Evolutionary conservation across 2,888 invertebrate species (phyloP).

Genomic region (Agrochola circellaris): DNA sequence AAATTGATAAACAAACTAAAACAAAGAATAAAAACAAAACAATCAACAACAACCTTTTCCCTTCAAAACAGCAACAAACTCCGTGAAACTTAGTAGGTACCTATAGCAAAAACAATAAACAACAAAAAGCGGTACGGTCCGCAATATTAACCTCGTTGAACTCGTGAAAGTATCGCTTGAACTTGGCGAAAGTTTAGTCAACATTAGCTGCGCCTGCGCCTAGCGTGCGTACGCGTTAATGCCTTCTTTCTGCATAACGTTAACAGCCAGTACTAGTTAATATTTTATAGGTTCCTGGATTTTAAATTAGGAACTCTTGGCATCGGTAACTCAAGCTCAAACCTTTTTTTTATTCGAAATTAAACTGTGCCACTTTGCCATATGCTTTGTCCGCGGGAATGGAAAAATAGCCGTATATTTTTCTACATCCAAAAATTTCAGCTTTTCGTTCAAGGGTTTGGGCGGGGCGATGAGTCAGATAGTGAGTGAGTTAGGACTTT

Average conservation of each 20-base stretch:
- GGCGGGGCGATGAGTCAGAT: background rate
- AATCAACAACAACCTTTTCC: background rate
- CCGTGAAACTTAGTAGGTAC: background rate
- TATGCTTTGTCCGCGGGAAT: too few relatives aligned
- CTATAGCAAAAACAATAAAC: constrained; percentile 37
- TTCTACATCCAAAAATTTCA: too few relatives aligned
- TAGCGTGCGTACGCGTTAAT: constrained; percentile 50
- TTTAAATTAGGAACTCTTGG: constrained; percentile 1
- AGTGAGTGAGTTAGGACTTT: background rate
- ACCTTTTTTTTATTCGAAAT: background rate
- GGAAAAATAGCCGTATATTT: too few relatives aligned
- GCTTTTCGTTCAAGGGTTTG: background rate
- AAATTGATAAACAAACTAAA: background rate
- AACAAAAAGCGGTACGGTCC: constrained; percentile 39
- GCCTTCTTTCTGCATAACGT: constrained; percentile 56
- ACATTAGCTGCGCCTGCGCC: constrained; percentile 32
- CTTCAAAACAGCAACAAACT: constrained; percentile 4
- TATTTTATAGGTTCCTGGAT: constrained; percentile 37
- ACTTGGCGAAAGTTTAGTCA: constrained; percentile 60
- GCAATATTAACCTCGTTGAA: constrained; percentile 62
- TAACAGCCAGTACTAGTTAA: constrained; percentile 42
- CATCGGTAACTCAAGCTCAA: fast-evolving
- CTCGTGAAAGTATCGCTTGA: constrained; percentile 61
- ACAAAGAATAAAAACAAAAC: constrained; percentile 8
- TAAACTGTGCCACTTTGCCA: background rate